Percentiles rank a stretch among this genome's conserved stretches.
Evolutionary conservation across 2,888 invertebrate genomes (phyloP).

Genomic region (Therioaphis trifolii): DNA sequence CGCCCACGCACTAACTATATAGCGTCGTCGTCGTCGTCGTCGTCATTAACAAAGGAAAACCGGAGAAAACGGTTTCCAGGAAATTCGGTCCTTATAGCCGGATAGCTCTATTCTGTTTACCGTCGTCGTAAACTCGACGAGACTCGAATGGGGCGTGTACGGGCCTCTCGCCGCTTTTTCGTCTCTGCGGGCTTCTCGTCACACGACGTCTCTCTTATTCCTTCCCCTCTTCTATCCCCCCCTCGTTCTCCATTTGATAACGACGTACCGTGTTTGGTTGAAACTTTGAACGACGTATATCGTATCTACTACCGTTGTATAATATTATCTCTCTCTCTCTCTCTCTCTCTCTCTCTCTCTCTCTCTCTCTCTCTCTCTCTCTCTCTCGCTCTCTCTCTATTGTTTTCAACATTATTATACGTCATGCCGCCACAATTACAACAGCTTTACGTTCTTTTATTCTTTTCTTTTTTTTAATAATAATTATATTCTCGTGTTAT

Average conservation of each 20-base stretch:
- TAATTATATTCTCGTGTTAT: no score
- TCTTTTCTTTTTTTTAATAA: background rate
- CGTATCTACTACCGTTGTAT: background rate
- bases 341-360: no score
- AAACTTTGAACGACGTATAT: background rate
- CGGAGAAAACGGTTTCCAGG: conserved; percentile 15
- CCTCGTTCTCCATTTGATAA: background rate
- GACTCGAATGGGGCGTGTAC: background rate
- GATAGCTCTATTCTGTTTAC: background rate
- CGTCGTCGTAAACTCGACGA: background rate
- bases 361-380: background rate
- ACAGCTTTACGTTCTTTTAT: background rate
- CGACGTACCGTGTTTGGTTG: background rate
- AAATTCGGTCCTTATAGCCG: conserved; percentile 28
- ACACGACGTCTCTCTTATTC: no score
- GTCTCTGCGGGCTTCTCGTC: background rate
- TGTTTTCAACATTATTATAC: background rate
- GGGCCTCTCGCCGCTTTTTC: background rate
- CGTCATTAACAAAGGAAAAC: background rate
- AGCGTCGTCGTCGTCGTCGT: background rate
- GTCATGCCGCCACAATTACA: no score
- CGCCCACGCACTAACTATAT: no score
- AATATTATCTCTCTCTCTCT: no score
- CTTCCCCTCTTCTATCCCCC: no score
- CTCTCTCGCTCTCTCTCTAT: background rate